Base-by-base conservation (phyloP, 2,797 vertebrate genomes). In the Sandelia bainsii region DNA sequence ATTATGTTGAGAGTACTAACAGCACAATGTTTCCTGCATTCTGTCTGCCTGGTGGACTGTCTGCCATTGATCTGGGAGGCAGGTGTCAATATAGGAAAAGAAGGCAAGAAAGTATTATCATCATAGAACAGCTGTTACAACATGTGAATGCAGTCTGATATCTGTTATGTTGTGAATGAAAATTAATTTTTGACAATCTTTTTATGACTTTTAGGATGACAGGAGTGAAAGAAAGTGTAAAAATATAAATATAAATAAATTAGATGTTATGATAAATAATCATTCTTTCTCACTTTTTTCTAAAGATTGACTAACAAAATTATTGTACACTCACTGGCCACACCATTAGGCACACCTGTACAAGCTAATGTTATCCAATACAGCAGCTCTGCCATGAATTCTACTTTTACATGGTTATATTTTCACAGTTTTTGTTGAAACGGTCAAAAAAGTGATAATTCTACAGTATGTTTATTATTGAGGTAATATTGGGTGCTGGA, bases 1-100 rank as follows among this genome's bases (percentile, higher is more conserved):
- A 86, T 91, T 91, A 89, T 88, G 81, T 89, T 29, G 66, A 68
- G 77, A 91, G 82, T 90, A 90, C 83, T 87, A 91, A 87, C 79
- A 42, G 68, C 63, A 72, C 70, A 34, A 6, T 77, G 63, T 76
- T 82, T 85, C 78, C 63, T 75, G 76, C 64, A 68, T 87, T 69
- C 61, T 69, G 75, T 82, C 89, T 88, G 89, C 87, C 84, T 91
- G 87, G 87, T 88, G 84, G 84, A 82, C 76, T 73, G 65, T 64
- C 70, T 86, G 25, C 69, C 66, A 82, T 83, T 88, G 84, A 89
- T 91, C 80, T 91, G 61, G 59, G 57, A 89, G 79, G 74, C 82
- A 89, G 81, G 82, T 93, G 89, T 91, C 85, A 87, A 86, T 79
- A 86, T 32, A 77, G 54, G 50, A 70, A 76, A 79, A 81, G 67